These are phyloP conservation scores for Murina feae DNA, from an alignment of 2,113 vertebrate species.

Conservation along the genomic window DNA sequence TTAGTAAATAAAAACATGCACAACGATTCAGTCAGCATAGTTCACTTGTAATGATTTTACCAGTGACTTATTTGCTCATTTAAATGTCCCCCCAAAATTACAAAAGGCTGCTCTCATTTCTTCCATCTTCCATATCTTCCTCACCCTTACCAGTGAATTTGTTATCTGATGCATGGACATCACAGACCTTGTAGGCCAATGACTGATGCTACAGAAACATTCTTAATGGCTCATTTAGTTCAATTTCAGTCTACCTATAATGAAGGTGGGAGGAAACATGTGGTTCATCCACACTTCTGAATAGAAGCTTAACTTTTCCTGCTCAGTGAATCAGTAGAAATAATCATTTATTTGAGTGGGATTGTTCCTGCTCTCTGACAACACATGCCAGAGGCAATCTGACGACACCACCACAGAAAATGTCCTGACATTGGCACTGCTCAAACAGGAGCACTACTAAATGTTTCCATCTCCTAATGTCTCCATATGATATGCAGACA, in stretches of 20 bases:
- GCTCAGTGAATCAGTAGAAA: background rate
- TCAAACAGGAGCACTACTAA: background rate
- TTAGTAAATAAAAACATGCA: background rate
- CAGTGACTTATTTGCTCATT: background rate
- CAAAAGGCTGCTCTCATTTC: background rate
- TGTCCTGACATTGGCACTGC: background rate
- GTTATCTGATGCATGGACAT: background rate
- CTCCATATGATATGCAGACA: background rate
- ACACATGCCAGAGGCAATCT: background rate
- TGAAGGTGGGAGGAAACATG: background rate
- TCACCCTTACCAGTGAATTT: background rate
- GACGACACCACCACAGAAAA: background rate
- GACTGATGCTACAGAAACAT: background rate
- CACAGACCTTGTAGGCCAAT: background rate
- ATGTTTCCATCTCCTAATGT: background rate
- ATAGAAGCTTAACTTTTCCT: background rate
- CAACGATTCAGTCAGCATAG: background rate
- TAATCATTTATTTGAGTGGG: background rate
- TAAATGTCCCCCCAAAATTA: background rate
- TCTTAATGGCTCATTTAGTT: background rate
- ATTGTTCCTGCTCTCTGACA: background rate
- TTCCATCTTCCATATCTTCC: background rate
- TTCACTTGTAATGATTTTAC: background rate
- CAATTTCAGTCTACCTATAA: background rate
- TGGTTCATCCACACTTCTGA: background rate